These are phyloP conservation scores for Tiphia femorata DNA, from an alignment of 2,888 invertebrate genomes.

Conservation along the genomic window DNA sequence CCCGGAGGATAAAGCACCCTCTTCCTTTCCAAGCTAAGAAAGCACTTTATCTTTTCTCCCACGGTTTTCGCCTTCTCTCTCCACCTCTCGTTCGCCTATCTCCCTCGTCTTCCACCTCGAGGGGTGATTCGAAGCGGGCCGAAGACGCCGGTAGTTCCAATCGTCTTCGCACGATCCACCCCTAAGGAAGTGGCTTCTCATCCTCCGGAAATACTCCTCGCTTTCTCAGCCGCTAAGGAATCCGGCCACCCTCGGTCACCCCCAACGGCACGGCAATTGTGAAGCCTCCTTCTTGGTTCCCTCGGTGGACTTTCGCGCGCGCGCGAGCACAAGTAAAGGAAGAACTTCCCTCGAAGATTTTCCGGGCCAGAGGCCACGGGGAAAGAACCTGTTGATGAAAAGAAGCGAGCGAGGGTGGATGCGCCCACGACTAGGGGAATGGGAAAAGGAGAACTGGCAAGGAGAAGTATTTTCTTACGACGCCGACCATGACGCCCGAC, in stretches of 20 bases:
- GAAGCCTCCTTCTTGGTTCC: conserved; percentile 1
- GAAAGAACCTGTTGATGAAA: conserved; percentile 61
- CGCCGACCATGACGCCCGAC: conserved; percentile 14
- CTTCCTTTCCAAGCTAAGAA: conserved; percentile 49
- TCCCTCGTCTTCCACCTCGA: conserved; percentile 33
- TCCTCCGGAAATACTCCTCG: conserved; percentile 4
- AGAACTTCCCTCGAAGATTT: conserved; percentile 54
- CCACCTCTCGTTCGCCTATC: no score
- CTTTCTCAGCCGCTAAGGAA: conserved; percentile 39
- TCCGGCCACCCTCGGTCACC: conserved; percentile 25
- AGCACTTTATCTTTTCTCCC: conserved; percentile 59
- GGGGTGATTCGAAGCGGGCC: conserved; percentile 64
- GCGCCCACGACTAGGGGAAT: no score
- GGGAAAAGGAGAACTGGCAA: conserved; percentile 30
- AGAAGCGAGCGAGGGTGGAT: conserved; percentile 26
- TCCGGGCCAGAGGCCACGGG: conserved; percentile 46
- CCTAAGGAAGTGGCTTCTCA: conserved; percentile 34
- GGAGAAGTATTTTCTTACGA: conserved; percentile 47
- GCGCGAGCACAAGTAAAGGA: conserved; percentile 31
- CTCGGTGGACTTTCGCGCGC: background rate
- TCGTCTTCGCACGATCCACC: conserved; percentile 35
- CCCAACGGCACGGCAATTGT: background rate
- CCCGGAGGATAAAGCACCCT: conserved; percentile 33
- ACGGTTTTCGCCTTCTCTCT: no score
- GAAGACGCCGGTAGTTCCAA: conserved; percentile 51